Percentiles rank a stretch among this genome's conserved stretches.
phyloP scores from a whole-genome alignment of 2,888 invertebrate species.

The Polydrusus tereticollis region DNA sequence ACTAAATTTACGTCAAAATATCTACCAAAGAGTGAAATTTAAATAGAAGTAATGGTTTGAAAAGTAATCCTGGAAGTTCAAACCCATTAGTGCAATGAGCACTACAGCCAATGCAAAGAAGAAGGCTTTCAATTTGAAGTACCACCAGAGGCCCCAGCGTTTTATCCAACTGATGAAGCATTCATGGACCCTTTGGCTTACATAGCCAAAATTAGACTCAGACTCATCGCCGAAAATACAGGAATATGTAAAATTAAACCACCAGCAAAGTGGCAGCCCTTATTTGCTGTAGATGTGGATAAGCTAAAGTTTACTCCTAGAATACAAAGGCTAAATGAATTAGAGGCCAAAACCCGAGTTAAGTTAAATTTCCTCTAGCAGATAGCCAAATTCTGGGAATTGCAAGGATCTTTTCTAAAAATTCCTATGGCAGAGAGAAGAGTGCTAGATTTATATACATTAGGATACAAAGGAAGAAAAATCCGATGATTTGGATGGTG shows the following conservation, averaged over 20 bases:
- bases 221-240: conserved; percentile 93
- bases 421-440: conserved; percentile 96
- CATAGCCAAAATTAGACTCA: conserved; percentile 96
- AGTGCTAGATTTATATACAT: conserved; percentile 90
- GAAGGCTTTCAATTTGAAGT: conserved; percentile 80
- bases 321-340: conserved; percentile 95
- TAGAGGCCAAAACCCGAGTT: conserved; percentile 97
- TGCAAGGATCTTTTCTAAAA: conserved; percentile 91
- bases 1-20: conserved; percentile 59
- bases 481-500: conserved; percentile 57
- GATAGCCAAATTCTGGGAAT: conserved; percentile 98
- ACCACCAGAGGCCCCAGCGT: conserved; percentile 96
- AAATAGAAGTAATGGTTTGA: conserved; percentile 54
- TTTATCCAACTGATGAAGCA: conserved; percentile 94
- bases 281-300: conserved; percentile 98
- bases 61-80: conserved; percentile 55
- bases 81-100: conserved; percentile 55
- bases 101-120: conserved; percentile 67
- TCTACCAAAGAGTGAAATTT: conserved; percentile 58
- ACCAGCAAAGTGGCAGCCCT: conserved; percentile 96
- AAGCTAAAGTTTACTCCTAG: conserved; percentile 95
- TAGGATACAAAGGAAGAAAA: conserved; percentile 69
- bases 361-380: conserved; percentile 97
- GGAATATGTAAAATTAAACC: conserved; percentile 99
- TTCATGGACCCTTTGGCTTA: conserved; percentile 96